phyloP scores from a whole-genome alignment of 2,113 vertebrate species.

The Scolopax mira region DNA sequence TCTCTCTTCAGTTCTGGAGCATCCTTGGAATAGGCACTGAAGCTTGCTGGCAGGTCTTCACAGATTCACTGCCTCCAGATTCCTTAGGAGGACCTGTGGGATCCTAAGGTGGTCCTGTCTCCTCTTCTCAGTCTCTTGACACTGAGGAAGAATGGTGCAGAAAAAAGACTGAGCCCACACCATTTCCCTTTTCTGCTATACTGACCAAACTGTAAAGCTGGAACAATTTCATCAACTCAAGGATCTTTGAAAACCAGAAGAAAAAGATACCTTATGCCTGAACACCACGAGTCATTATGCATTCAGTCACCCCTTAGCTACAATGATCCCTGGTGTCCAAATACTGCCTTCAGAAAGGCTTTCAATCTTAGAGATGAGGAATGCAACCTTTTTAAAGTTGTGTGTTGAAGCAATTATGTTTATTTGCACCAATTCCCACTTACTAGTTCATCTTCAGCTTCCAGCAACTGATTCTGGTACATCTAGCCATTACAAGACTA shows the following conservation, averaged over 20 bases:
- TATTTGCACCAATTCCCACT: background rate
- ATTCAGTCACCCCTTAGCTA: background rate
- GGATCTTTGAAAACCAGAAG: background rate
- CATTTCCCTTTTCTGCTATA: background rate
- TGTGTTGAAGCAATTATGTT: background rate
- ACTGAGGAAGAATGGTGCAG: conserved; percentile 59
- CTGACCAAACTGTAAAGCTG: conserved; percentile 24
- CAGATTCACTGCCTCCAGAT: conserved; percentile 32
- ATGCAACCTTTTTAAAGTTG: background rate
- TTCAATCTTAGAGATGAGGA: background rate
- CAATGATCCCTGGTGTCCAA: background rate
- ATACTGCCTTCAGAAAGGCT: background rate
- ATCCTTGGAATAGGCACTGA: background rate
- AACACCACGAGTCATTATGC: background rate
- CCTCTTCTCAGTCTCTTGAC: conserved; percentile 61
- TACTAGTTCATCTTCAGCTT: background rate
- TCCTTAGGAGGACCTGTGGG: conserved; percentile 17
- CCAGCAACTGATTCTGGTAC: background rate
- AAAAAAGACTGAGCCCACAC: conserved; percentile 53
- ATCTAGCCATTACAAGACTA: background rate
- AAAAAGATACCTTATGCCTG: background rate
- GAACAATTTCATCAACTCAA: background rate
- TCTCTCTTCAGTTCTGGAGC: background rate
- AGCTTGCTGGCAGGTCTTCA: conserved; percentile 25
- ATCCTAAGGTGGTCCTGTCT: conserved; percentile 43